phyloP scores from a whole-genome alignment of 2,113 vertebrate species.

The Haliaeetus leucogaster region DNA sequence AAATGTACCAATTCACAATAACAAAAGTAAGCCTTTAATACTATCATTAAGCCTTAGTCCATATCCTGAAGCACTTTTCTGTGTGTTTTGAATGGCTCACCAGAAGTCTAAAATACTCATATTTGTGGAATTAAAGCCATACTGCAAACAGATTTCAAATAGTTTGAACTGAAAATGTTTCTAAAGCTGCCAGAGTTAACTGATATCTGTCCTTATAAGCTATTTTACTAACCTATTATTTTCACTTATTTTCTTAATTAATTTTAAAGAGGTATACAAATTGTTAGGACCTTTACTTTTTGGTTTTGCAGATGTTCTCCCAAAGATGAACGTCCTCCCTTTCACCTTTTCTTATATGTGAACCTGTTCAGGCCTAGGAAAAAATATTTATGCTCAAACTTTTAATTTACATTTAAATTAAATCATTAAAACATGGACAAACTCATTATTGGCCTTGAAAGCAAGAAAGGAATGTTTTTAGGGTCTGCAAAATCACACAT shows the following conservation, averaged over 20 bases:
- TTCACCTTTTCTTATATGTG: not conserved
- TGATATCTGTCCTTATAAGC: not conserved
- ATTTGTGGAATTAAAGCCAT: not conserved
- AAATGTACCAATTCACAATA: not conserved
- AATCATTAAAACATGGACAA: not conserved
- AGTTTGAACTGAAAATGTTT: not conserved
- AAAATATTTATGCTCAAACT: not conserved
- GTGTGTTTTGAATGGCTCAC: not conserved
- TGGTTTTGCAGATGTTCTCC: not conserved
- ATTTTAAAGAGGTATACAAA: not conserved
- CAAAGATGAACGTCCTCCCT: not conserved
- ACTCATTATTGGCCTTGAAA: not conserved
- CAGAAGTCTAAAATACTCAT: not conserved
- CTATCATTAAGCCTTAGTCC: not conserved
- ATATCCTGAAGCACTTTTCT: not conserved
- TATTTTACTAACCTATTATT: not conserved
- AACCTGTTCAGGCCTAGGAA: not conserved
- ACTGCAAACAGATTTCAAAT: not conserved
- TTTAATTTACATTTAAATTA: constrained; percentile 48
- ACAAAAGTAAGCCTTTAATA: not conserved
- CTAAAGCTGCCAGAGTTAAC: not conserved
- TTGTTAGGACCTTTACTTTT: not conserved
- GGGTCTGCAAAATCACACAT: not conserved
- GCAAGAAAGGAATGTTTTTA: not conserved
- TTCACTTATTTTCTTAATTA: not conserved